phyloP scores from a whole-genome alignment of 2,797 vertebrate genomes.

The Fringilla coelebs region DNA sequence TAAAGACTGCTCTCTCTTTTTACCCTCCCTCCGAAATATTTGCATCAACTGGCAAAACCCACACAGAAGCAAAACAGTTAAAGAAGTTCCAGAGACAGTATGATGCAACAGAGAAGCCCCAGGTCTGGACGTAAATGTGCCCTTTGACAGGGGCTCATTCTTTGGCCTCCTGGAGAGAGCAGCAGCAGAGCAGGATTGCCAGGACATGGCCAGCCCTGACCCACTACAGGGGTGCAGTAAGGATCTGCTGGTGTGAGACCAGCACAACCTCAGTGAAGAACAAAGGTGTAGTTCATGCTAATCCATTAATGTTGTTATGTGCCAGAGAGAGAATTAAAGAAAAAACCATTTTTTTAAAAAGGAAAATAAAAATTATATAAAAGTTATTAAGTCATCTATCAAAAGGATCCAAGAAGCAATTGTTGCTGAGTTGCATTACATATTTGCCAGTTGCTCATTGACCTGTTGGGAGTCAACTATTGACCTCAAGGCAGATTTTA shows the following conservation, averaged over 20 bases:
- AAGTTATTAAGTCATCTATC: background rate
- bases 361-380: background rate
- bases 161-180: background rate
- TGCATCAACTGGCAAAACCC: background rate
- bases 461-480: background rate
- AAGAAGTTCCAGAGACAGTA: background rate
- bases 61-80: background rate
- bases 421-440: background rate
- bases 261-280: background rate
- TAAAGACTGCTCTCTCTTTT: background rate
- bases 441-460: background rate
- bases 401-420: background rate
- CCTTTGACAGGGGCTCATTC: background rate
- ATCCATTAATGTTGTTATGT: background rate
- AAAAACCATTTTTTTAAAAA: too few relatives aligned
- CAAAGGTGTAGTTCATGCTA: background rate
- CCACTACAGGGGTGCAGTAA: background rate
- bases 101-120: background rate
- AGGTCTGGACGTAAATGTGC: background rate
- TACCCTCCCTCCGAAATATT: background rate
- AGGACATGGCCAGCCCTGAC: background rate
- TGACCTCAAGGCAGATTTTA: background rate
- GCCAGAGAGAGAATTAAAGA: background rate
- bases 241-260: background rate
- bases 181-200: background rate